A percentile compares a stretch with the other conserved stretches of the same genome.
phyloP scores from a whole-genome alignment of 2,888 invertebrate species.

The Celastrina argiolus region DNA sequence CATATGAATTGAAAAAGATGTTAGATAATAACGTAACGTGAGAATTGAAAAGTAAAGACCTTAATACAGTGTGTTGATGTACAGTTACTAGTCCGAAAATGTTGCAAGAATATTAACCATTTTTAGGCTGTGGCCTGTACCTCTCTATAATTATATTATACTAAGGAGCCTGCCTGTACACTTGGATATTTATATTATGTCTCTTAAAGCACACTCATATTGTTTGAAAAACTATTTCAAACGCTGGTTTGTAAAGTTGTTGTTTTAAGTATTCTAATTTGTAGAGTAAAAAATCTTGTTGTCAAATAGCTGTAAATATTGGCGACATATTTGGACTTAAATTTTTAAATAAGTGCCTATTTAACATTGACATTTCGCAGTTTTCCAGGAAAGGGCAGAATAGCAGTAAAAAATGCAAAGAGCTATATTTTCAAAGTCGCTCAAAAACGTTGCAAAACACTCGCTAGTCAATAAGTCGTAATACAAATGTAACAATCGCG shows the following conservation, averaged over 20 bases:
- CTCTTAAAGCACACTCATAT: too few species aligned
- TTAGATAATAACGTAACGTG: not conserved
- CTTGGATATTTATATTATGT: too few species aligned
- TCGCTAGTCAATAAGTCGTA: constrained; percentile 28
- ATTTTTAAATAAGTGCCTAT: not conserved
- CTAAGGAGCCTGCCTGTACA: too few species aligned
- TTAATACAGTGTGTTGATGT: not conserved
- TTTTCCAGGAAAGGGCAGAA: not conserved
- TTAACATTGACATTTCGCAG: not conserved
- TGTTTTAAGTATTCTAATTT: not conserved
- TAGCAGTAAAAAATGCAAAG: not conserved
- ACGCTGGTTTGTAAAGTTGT: not conserved
- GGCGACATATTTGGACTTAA: not conserved
- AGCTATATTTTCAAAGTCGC: not conserved
- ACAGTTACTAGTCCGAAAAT: not conserved
- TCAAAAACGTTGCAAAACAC: not conserved
- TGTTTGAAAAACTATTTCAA: not conserved
- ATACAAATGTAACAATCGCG: constrained; percentile 71
- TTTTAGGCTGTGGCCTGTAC: not conserved
- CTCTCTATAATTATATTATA: too few species aligned
- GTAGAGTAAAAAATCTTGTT: not conserved
- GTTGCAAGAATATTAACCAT: not conserved
- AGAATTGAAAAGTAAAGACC: not conserved
- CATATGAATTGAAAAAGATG: not conserved
- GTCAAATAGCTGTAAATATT: not conserved